Evolutionary conservation across 2,797 vertebrate species (phyloP).

Genomic region (Pangasius djambal): DNA sequence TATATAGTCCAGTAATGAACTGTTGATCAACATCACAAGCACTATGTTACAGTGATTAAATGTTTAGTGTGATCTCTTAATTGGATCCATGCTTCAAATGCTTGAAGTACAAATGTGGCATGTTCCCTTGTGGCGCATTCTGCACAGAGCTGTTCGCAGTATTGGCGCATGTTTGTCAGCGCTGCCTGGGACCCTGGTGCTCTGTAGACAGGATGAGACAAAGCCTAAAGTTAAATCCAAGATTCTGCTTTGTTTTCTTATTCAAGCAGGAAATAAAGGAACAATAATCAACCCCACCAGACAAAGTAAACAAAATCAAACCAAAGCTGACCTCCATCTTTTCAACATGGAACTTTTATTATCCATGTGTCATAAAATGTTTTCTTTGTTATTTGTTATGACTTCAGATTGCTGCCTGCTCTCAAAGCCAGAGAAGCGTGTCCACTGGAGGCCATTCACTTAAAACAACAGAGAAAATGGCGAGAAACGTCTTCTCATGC

Average conservation of each 20-base stretch:
- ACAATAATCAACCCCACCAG: constrained; percentile 53
- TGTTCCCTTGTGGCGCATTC: constrained; percentile 3
- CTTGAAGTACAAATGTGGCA: constrained; percentile 13
- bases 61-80: constrained; percentile 24
- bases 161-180: constrained; percentile 44
- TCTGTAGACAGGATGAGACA: constrained; percentile 43
- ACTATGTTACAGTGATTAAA: constrained; percentile 19
- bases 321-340: constrained; percentile 41
- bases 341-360: constrained; percentile 41
- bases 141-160: constrained; percentile 38
- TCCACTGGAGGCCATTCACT: constrained; percentile 30
- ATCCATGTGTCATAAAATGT: constrained; percentile 28
- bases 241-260: constrained; percentile 48
- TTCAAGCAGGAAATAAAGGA: constrained; percentile 55
- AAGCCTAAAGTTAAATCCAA: constrained; percentile 28
- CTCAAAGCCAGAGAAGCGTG: constrained; percentile 28
- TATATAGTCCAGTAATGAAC: neutral
- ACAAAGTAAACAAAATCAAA: constrained; percentile 49
- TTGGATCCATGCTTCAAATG: constrained; percentile 39
- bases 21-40: constrained; percentile 28
- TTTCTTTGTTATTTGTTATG: constrained; percentile 23
- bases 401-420: constrained; percentile 20
- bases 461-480: constrained; percentile 44
- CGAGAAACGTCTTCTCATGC: constrained; percentile 30
- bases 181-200: constrained; percentile 17